Evolutionary conservation across 2,797 vertebrate species (phyloP).

Genomic region (Dipus sagitta): DNA sequence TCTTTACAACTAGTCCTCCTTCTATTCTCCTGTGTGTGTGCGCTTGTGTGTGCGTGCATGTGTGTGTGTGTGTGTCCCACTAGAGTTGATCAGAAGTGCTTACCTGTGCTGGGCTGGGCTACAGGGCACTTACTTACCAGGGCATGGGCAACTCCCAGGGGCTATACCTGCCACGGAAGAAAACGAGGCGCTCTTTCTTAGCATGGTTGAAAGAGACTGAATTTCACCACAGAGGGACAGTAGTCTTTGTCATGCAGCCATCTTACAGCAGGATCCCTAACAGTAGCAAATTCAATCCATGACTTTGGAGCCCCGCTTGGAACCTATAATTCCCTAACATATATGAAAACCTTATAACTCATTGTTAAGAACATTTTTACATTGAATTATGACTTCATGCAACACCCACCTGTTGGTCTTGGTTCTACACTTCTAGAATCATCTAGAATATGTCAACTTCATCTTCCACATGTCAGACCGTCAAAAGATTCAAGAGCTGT

Average conservation of each 20-base stretch:
- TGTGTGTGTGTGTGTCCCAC: too few species aligned
- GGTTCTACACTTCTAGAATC: background rate
- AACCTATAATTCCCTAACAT: background rate
- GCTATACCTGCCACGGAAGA: too few species aligned
- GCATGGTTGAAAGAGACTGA: background rate
- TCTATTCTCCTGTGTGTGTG: too few species aligned
- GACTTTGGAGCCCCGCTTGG: background rate
- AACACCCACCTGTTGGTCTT: background rate
- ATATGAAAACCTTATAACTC: background rate
- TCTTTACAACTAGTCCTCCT: too few species aligned
- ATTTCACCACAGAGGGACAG: fast-evolving
- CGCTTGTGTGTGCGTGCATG: too few species aligned
- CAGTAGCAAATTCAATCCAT: fast-evolving
- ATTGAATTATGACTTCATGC: background rate
- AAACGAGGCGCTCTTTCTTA: too few species aligned
- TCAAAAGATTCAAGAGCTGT: background rate
- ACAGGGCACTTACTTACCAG: too few species aligned
- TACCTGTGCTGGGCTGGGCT: too few species aligned
- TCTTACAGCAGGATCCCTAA: fast-evolving
- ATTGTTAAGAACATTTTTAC: background rate
- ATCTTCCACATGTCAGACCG: background rate
- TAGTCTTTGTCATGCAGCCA: too few species aligned
- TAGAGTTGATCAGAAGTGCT: background rate
- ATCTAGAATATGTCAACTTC: fast-evolving
- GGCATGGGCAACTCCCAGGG: too few species aligned